A percentile compares a stretch with the other conserved stretches of the same genome.
Conservation (phyloP, 2,113 vertebrate genomes). For the Capreolus pygargus region DNA sequence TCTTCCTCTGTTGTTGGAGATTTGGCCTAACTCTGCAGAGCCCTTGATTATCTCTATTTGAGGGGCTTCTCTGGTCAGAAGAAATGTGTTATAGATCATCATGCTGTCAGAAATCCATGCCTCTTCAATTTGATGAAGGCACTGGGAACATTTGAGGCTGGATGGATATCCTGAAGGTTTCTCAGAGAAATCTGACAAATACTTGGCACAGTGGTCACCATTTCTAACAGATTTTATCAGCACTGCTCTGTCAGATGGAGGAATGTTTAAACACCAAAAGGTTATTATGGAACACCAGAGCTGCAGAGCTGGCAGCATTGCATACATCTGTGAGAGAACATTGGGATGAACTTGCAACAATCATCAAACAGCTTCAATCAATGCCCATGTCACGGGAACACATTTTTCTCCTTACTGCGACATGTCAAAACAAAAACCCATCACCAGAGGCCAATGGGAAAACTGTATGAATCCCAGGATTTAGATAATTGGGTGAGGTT, state of each 20-base stretch:
- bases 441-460: conserved; percentile 21
- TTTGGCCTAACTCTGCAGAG: conserved; percentile 13
- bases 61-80: not conserved
- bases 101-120: not conserved
- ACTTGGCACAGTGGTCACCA: conserved; percentile 33
- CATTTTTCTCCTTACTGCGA: conserved; percentile 37
- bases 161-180: conserved; percentile 44
- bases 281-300: not conserved
- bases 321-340: conserved; percentile 20
- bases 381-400: conserved; percentile 17
- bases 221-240: conserved; percentile 42
- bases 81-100: conserved; percentile 15
- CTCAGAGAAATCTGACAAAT: conserved; percentile 46
- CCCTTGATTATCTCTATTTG: not conserved
- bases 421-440: conserved; percentile 53
- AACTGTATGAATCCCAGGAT: conserved; percentile 13
- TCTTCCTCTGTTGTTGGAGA: not conserved
- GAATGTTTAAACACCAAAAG: conserved; percentile 30
- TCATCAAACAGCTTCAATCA: conserved; percentile 48
- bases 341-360: conserved; percentile 46
- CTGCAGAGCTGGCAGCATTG: conserved; percentile 21
- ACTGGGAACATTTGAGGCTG: conserved; percentile 14
- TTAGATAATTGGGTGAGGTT: conserved; percentile 25
- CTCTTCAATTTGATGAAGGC: not conserved
- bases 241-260: conserved; percentile 36